Conservation (phyloP, 2,888 invertebrate species). For the Sphinx pinastri region DNA sequence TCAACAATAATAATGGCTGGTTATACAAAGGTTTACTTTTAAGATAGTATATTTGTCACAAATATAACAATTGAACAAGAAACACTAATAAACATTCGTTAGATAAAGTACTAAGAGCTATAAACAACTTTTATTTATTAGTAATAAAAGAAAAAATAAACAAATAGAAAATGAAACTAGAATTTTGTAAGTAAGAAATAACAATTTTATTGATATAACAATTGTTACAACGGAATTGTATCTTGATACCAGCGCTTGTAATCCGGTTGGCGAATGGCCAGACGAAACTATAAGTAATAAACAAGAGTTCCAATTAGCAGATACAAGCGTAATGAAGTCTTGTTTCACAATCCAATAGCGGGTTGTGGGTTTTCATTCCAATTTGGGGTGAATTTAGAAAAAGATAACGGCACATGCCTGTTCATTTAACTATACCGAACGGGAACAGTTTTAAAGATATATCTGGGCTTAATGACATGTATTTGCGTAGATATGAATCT, state of each 20-base stretch:
- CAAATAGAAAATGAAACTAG: conserved; percentile 18
- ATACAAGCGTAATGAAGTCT: conserved; percentile 28
- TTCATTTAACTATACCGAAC: neutral
- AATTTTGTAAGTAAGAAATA: conserved; percentile 16
- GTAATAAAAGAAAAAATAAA: conserved; percentile 23
- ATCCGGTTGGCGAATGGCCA: conserved; percentile 38
- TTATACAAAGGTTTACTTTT: too few relatives aligned
- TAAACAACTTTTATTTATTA: conserved; percentile 18
- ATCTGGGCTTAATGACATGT: neutral
- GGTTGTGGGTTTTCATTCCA: conserved; percentile 14
- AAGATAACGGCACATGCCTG: neutral
- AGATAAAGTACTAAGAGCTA: conserved; percentile 15
- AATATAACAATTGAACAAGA: conserved; percentile 1
- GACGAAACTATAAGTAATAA: conserved; percentile 35
- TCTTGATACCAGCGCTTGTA: conserved; percentile 19
- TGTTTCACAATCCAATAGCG: conserved; percentile 24
- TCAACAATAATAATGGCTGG: neutral
- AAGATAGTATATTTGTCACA: too few relatives aligned
- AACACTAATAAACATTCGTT: conserved; percentile 4
- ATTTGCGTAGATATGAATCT: too few relatives aligned
- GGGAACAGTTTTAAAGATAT: neutral
- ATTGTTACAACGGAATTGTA: conserved; percentile 17
- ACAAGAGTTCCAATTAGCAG: conserved; percentile 37
- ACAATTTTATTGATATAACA: conserved; percentile 19
- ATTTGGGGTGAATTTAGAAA: neutral